Percentiles rank a stretch among this genome's conserved stretches.
Evolutionary conservation across 2,797 vertebrate species (phyloP).

Genomic region (Capromys pilorides): DNA sequence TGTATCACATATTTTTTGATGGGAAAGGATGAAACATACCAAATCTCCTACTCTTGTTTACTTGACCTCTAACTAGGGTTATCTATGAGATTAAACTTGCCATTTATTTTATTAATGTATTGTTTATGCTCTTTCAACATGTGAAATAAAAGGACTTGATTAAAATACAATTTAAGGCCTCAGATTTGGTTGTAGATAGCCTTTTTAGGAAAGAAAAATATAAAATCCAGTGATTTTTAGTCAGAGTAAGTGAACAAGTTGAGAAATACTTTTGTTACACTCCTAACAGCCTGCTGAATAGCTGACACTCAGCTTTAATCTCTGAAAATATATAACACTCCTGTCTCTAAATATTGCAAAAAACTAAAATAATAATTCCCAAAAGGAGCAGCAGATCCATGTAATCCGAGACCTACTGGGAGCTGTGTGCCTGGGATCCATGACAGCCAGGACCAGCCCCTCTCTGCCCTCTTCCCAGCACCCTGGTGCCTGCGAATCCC

Average conservation of each 20-base stretch:
- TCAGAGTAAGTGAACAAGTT: neutral
- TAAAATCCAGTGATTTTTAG: neutral
- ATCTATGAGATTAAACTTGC: neutral
- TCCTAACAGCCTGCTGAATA: neutral
- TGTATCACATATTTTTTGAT: neutral
- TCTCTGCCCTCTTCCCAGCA: neutral
- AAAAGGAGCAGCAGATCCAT: neutral
- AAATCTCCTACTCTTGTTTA: neutral
- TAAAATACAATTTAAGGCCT: neutral
- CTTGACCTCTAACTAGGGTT: neutral
- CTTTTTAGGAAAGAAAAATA: conserved; percentile 14
- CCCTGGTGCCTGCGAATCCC: neutral
- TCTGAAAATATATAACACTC: conserved; percentile 40
- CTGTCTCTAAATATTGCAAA: conserved; percentile 42
- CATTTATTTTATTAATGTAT: conserved; percentile 4
- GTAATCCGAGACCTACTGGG: neutral
- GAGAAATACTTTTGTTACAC: neutral
- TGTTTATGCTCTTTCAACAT: neutral
- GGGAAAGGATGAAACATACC: neutral
- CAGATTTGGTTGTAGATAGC: neutral
- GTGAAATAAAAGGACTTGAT: neutral
- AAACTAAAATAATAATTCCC: conserved; percentile 14
- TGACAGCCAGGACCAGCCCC: neutral
- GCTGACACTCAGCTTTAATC: neutral
- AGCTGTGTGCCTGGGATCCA: neutral